Conservation (phyloP, 2,113 vertebrate genomes). For the Apodemus sylvaticus region DNA sequence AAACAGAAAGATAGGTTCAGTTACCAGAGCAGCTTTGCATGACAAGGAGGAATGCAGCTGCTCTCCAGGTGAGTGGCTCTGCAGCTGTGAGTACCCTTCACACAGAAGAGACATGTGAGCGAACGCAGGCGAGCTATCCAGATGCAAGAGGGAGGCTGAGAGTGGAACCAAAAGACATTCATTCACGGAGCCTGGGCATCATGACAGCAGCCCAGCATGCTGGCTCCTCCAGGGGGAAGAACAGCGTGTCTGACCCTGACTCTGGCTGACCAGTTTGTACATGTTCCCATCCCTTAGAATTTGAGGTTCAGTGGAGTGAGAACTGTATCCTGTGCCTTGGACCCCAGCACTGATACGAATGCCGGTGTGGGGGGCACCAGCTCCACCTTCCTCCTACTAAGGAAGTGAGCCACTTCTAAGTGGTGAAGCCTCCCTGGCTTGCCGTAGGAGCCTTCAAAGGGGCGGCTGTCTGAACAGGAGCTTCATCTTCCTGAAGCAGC, state of each 20-base stretch:
- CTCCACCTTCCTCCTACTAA: not conserved
- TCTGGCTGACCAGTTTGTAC: not conserved
- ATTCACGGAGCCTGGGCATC: rapidly evolving
- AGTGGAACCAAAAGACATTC: not conserved
- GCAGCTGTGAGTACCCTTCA: not conserved
- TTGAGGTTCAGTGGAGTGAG: not conserved
- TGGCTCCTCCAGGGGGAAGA: not conserved
- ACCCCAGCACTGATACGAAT: conserved; percentile 14
- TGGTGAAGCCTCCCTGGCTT: conserved; percentile 16
- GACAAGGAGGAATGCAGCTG: not conserved
- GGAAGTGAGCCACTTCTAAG: conserved; percentile 50
- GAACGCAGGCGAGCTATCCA: not conserved
- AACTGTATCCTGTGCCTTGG: not conserved
- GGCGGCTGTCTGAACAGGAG: conserved; percentile 60
- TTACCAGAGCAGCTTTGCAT: not conserved
- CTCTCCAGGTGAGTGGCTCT: not conserved
- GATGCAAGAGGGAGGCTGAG: not conserved
- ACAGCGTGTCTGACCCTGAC: not conserved
- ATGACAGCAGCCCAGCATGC: not conserved
- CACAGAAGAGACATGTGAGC: not conserved
- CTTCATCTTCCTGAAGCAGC: conserved; percentile 70
- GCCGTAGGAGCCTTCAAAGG: not conserved
- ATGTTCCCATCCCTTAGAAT: not conserved
- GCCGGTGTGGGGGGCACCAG: conserved; percentile 58
- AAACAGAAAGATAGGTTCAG: conserved; percentile 3